Evolutionary conservation across 2,888 invertebrate species (phyloP), one percentile per base, ranked within the genome.

Genomic region (Tetanocera ferruginea): DNA sequence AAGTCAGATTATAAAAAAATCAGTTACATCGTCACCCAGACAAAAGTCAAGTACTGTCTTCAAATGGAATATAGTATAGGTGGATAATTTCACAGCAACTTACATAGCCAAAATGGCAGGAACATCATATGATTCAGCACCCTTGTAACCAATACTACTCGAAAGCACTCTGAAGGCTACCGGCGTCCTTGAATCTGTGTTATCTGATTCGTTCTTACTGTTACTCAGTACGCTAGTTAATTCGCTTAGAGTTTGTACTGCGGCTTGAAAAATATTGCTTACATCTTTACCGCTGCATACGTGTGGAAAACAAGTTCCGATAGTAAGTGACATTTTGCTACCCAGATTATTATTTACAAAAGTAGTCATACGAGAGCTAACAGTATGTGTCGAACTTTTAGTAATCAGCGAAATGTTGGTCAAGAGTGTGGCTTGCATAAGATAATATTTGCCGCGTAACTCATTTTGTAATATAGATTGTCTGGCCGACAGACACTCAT

Each of bases 401-500:
- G 43, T 1, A 11, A 43, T 14, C 28, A 34, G 14, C 55, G 55
- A 25, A 49, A 8, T 31, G 31, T 51, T 77, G 2, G 23, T 23
- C 11, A 51, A 5, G 4, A 31, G n/a, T 9, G 57, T 52, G 6
- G 81, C 14, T 0, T 78, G 60, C 5, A 83, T 4, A 28, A 83
- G 31, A 28, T 85, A 85, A 74, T 85, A 85, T 73, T 88, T 83
- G 0, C 85, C 87, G 8, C 25, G 51, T 17, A 67, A 17, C 28
- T 31, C 31, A 4, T 79, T 49, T 5, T 0, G 17, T 1, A 17
- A 78, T 31, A 2, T 28, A n/a, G 8, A 81, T 72, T 3, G 82
- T 72, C 28, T 89, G 85, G 3, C 76, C 78, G 14, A 91, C 66
- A 91, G 67, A 77, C 91, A 91, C 81, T 91, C 87, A 77, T 91